Conservation (phyloP, 2,888 invertebrate genomes). For the Prosapia bicincta region DNA sequence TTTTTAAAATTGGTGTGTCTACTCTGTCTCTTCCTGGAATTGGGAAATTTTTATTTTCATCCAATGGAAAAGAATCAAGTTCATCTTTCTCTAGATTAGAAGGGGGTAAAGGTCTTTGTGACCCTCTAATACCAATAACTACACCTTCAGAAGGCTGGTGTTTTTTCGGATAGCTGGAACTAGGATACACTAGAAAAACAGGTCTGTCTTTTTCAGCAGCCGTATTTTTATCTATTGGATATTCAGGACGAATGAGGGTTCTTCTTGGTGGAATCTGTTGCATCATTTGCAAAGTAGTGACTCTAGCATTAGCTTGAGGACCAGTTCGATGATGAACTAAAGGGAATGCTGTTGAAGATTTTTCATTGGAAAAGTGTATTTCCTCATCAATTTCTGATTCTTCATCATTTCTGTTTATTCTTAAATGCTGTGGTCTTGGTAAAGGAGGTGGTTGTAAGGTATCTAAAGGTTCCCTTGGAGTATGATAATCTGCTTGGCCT, state of each 20-base stretch:
- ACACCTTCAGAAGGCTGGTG: conserved; percentile 50
- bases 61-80: conserved; percentile 37
- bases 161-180: conserved; percentile 36
- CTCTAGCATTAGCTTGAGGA: conserved; percentile 47
- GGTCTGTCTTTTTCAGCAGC: conserved; percentile 46
- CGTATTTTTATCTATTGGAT: conserved; percentile 7
- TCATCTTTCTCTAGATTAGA: conserved; percentile 35
- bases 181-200: conserved; percentile 59
- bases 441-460: conserved; percentile 52
- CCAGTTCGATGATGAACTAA: conserved; percentile 35
- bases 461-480: conserved; percentile 43
- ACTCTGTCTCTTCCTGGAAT: conserved; percentile 45
- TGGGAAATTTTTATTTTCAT: conserved; percentile 49
- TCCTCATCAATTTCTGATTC: conserved; percentile 29
- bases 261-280: conserved; percentile 47
- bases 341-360: conserved; percentile 8
- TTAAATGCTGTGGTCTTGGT: conserved; percentile 38
- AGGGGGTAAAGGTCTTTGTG: conserved; percentile 50
- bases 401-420: conserved; percentile 37
- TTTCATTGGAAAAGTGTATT: not conserved
- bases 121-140: conserved; percentile 54
- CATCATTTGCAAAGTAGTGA: conserved; percentile 67
- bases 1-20: conserved; percentile 48
- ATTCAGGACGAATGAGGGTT: conserved; percentile 19
- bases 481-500: conserved; percentile 38